These are phyloP conservation scores for Ceratitis capitata DNA, from an alignment of 1,140 invertebrate species.

Conservation along the genomic window DNA sequence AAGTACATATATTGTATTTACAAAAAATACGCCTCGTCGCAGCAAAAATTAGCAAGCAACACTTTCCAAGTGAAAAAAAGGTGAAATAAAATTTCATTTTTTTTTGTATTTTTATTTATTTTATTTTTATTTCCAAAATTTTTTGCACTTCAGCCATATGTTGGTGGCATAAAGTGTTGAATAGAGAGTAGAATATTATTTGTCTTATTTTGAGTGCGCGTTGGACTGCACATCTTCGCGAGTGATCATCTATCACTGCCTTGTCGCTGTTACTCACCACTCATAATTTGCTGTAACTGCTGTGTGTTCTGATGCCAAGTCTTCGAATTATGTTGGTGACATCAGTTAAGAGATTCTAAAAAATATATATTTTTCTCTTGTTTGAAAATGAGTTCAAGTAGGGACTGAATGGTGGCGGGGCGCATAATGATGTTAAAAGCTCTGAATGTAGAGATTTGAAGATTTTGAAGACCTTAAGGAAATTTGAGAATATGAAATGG, in stretches of 20 bases:
- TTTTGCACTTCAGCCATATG: background rate
- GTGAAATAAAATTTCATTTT: background rate
- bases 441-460: too few relatives aligned
- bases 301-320: background rate
- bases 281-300: background rate
- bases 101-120: background rate
- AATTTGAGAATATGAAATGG: too few relatives aligned
- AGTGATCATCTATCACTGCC: slow-evolving; percentile 14
- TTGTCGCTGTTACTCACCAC: background rate
- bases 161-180: slow-evolving; percentile 21
- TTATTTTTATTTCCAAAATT: background rate
- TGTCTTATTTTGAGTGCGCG: background rate
- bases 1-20: background rate
- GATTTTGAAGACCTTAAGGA: too few relatives aligned
- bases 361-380: background rate
- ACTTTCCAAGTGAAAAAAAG: background rate
- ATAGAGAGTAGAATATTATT: background rate
- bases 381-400: background rate
- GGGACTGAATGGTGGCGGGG: background rate
- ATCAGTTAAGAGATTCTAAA: background rate
- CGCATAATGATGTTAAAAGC: too few relatives aligned
- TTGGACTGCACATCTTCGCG: slow-evolving; percentile 17
- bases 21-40: slow-evolving; percentile 6
- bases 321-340: background rate
- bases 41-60: slow-evolving; percentile 18